phyloP scores from a whole-genome alignment of 2,113 vertebrate species.

The Strix aluco region DNA sequence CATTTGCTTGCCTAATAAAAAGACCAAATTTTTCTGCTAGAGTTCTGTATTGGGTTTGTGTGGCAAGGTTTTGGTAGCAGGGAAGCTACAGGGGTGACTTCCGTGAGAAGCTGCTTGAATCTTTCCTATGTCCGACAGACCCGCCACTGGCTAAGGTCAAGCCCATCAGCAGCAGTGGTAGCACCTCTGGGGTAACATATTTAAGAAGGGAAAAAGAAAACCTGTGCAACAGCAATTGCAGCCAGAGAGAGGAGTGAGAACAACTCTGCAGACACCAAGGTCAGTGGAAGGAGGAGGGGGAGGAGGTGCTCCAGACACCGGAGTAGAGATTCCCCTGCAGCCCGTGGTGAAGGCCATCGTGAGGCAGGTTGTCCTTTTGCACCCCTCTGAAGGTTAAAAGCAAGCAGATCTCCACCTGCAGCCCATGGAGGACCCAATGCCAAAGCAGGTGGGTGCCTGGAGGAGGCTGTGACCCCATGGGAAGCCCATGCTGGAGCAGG shows the following conservation, averaged over 20 bases:
- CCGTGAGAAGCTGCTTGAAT: neutral
- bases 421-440: neutral
- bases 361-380: neutral
- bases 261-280: neutral
- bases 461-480: neutral
- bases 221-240: neutral
- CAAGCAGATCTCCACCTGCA: neutral
- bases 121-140: neutral
- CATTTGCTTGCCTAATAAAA: neutral
- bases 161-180: too few species aligned
- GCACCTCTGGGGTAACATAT: too few species aligned
- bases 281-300: neutral
- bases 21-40: neutral
- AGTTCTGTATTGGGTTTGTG: neutral
- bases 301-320: neutral
- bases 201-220: too few species aligned
- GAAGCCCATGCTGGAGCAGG: neutral
- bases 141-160: too few species aligned
- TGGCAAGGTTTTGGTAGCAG: neutral
- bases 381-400: neutral
- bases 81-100: neutral
- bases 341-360: neutral
- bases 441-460: neutral
- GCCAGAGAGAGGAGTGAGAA: neutral
- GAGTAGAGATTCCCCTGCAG: neutral